Evolutionary conservation across 1,140 invertebrate genomes (phyloP), one percentile per base, ranked within the genome.

Genomic region (Sycobia sp.): DNA sequence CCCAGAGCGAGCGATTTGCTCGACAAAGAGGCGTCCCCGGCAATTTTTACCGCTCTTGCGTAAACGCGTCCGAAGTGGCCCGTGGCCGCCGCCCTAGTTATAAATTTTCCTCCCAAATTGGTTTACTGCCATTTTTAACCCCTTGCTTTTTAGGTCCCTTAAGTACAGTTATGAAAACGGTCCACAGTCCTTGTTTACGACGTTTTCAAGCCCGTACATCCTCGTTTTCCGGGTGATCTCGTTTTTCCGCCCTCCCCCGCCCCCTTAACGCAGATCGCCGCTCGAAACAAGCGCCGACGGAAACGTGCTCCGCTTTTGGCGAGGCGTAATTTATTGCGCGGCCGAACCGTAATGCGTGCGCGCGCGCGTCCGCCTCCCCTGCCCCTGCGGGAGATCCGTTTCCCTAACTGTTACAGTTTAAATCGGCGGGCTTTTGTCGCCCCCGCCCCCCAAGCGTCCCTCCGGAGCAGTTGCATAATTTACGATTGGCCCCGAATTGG

Each of bases 401-500:
- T 74, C 55, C 47, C 67, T 63, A 69, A 70, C 67, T 75, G 75
- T 73, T 78, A 75, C 76, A 76, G 46, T 78, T 78, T 75, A 77
- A 73, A 77, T 75, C 66, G 60, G 65, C 47, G 41, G 4, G 50
- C 65, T 68, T 34, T 76, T 76, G 74, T 74, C 66, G 59, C 41
- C 5, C 0, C 1, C 66, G 59, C 41, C 5, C 0, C 1, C 47
- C 67, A 71, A 70, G 56, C 68, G 60, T 62, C 39, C 47, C 10
- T n/a, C n/a, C 16, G 50, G 44, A 23, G 39, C 63, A 68, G 71
- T 74, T 69, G 39, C 67, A 65, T 73, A 73, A 77, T 75, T 78
- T 78, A 74, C 70, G 66, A 76, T 67, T 67, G 49, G 54, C 47
- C 66, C 55, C 22, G 20, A 14, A 16, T 1, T 20, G 27, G 16